A percentile compares a stretch with the other conserved stretches of the same genome.
Evolutionary conservation across 2,797 vertebrate genomes (phyloP).

Genomic region (Xenops minutus): DNA sequence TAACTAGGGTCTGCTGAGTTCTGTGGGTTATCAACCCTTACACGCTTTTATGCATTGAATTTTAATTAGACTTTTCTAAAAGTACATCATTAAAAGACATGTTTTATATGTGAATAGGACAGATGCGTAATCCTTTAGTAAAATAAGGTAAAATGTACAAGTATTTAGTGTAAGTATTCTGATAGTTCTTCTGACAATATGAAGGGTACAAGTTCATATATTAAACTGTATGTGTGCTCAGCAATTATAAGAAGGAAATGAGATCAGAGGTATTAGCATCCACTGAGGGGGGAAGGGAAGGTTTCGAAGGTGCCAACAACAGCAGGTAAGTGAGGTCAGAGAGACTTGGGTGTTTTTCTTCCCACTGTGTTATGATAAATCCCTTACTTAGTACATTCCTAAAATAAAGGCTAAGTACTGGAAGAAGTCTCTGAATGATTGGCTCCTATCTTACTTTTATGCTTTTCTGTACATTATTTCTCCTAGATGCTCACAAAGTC

Average conservation of each 20-base stretch:
- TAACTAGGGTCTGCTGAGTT: constrained; percentile 69
- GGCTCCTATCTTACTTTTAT: neutral
- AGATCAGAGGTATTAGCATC: neutral
- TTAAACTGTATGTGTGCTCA: constrained; percentile 44
- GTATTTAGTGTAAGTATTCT: constrained; percentile 39
- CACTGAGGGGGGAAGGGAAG: neutral
- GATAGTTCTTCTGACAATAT: constrained; percentile 43
- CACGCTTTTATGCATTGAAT: constrained; percentile 67
- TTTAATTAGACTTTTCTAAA: constrained; percentile 72
- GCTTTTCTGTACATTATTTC: neutral
- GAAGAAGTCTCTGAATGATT: neutral
- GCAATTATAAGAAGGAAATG: constrained; percentile 28
- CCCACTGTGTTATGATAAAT: neutral
- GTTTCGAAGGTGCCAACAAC: constrained; percentile 4
- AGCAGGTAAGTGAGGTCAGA: neutral
- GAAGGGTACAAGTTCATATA: constrained; percentile 28
- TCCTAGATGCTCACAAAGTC: neutral
- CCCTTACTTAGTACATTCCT: neutral
- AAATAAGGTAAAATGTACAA: constrained; percentile 66
- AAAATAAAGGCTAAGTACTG: neutral
- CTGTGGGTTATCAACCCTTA: constrained; percentile 69
- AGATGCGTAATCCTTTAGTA: constrained; percentile 62
- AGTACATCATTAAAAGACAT: constrained; percentile 65
- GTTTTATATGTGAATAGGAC: constrained; percentile 55
- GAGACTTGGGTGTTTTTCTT: neutral